Evolutionary conservation across 2,113 vertebrate species (phyloP).

Genomic region (Phaethornis superciliosus): DNA sequence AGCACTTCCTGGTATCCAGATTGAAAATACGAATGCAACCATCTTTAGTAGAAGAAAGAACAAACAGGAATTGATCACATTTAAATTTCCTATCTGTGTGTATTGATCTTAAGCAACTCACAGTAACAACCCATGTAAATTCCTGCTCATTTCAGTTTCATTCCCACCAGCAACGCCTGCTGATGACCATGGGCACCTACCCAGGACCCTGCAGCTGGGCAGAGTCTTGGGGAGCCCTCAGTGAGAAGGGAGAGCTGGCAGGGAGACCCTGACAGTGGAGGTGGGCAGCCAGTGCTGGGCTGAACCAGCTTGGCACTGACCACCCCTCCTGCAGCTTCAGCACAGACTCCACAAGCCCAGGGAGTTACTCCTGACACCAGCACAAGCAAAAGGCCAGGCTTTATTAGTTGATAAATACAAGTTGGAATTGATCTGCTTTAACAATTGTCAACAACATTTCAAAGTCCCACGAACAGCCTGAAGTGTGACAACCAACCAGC

Average conservation of each 20-base stretch:
- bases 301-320: neutral
- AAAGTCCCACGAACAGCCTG: no score
- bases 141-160: no score
- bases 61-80: neutral
- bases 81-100: neutral
- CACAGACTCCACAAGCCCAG: fast-evolving
- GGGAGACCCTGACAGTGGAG: neutral
- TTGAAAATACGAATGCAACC: neutral
- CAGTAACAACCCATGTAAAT: neutral
- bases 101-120: neutral
- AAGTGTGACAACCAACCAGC: neutral
- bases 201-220: fast-evolving
- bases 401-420: neutral
- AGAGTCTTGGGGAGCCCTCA: fast-evolving
- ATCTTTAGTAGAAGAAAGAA: neutral
- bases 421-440: neutral
- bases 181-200: neutral
- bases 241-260: neutral
- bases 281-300: neutral
- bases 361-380: neutral
- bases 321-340: neutral
- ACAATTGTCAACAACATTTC: neutral
- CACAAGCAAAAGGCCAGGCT: neutral
- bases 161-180: neutral
- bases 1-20: neutral